A percentile compares a stretch with the other conserved stretches of the same genome.
Conservation (phyloP, 2,888 invertebrate species). For the Alloplasta piceator region DNA sequence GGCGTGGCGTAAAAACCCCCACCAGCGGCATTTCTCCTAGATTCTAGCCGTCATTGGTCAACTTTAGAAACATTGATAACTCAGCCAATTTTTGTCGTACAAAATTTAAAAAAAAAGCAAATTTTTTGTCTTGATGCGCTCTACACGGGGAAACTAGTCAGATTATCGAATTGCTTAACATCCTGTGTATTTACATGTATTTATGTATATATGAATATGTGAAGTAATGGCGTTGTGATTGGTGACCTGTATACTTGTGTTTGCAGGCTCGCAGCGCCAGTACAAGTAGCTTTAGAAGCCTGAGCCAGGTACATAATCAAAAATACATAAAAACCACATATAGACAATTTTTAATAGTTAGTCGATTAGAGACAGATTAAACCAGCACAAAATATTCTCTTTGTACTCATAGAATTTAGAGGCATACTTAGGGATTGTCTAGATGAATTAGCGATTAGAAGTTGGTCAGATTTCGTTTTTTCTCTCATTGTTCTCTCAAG, state of each 20-base stretch:
- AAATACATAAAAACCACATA: conserved; percentile 74
- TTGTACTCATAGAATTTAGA: conserved; percentile 36
- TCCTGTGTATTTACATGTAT: no score
- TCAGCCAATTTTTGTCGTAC: no score
- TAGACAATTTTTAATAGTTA: conserved; percentile 66
- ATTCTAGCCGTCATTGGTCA: no score
- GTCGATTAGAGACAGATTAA: conserved; percentile 61
- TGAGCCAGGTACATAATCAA: conserved; percentile 90
- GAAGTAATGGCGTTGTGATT: conserved; percentile 76
- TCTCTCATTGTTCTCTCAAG: not conserved
- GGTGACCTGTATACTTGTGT: conserved; percentile 83
- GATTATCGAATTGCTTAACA: no score
- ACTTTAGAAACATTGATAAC: no score
- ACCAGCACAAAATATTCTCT: conserved; percentile 16
- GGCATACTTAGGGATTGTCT: conserved; percentile 32
- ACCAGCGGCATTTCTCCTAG: no score
- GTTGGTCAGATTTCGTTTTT: conserved; percentile 13
- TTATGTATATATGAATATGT: conserved; percentile 70
- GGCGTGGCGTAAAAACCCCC: no score
- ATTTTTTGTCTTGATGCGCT: no score
- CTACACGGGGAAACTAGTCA: no score
- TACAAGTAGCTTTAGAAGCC: conserved; percentile 95
- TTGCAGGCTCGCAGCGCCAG: conserved; percentile 95
- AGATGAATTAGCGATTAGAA: conserved; percentile 49
- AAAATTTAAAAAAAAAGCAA: no score